A percentile compares a stretch with the other conserved stretches of the same genome.
Conservation (phyloP, 2,113 vertebrate species). For the Xiphophorus maculatus region DNA sequence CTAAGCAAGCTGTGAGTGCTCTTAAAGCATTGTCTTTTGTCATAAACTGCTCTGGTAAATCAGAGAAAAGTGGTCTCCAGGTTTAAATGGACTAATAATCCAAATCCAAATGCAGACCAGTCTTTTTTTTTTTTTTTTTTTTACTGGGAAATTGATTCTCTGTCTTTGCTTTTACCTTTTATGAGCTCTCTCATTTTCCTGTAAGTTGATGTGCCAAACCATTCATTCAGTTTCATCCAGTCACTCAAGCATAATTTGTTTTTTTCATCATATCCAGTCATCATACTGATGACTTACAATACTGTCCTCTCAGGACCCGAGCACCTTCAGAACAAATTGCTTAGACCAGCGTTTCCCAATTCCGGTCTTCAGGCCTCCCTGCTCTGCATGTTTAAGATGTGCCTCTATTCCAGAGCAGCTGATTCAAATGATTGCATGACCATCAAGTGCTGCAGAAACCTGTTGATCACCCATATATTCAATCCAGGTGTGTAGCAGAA, state of each 20-base stretch:
- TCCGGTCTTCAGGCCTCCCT: too few species aligned
- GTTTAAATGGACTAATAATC: conserved; percentile 52
- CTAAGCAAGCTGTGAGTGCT: conserved; percentile 34
- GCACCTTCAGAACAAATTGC: background rate
- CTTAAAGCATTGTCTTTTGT: conserved; percentile 26
- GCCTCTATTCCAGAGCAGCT: too few species aligned
- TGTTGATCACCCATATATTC: too few species aligned
- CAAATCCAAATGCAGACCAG: conserved; percentile 43
- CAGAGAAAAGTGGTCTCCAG: conserved; percentile 36
- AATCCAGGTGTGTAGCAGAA: too few species aligned
- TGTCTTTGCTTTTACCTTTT: conserved; percentile 44
- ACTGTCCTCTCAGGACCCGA: background rate
- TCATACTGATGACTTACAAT: background rate
- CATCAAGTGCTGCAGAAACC: too few species aligned
- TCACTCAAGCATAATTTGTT: conserved; percentile 33
- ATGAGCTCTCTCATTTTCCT: conserved; percentile 44
- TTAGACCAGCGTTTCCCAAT: background rate
- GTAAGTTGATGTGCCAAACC: conserved; percentile 41
- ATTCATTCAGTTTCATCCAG: conserved; percentile 40
- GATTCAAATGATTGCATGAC: too few species aligned
- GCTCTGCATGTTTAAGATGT: too few species aligned
- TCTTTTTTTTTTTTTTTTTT: background rate
- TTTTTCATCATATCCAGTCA: background rate
- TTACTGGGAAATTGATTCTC: conserved; percentile 62
- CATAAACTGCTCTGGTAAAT: conserved; percentile 54